Percentiles rank a stretch among this genome's conserved stretches.
Evolutionary conservation across 2,797 vertebrate genomes (phyloP).

Genomic region (Botia almorhae): DNA sequence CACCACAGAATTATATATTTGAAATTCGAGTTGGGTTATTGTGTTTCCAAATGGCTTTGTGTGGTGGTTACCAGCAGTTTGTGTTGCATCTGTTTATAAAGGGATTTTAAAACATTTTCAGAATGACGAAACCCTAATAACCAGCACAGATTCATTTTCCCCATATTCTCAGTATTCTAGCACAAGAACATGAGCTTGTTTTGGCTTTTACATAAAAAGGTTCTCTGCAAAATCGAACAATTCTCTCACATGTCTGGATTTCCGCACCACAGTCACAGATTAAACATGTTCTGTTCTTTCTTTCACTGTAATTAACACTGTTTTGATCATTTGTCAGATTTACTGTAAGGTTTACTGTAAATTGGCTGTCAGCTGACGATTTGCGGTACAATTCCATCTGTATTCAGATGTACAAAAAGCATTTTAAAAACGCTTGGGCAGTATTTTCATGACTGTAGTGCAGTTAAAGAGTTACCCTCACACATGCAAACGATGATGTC

Average conservation of each 20-base stretch:
- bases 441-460: constrained; percentile 67
- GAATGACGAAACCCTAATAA: not conserved
- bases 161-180: not conserved
- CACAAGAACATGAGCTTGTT: not conserved
- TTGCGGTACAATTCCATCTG: not conserved
- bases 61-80: not conserved
- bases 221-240: not conserved
- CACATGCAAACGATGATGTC: not conserved
- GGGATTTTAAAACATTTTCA: not conserved
- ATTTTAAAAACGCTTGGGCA: not conserved
- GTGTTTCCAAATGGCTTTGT: not conserved
- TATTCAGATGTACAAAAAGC: not conserved
- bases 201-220: not conserved
- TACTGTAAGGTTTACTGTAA: not conserved
- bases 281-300: not conserved
- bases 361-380: not conserved
- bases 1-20: not conserved
- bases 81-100: not conserved
- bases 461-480: not conserved
- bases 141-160: constrained; percentile 21
- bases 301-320: not conserved
- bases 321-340: not conserved
- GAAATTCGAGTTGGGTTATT: not conserved
- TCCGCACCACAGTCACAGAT: not conserved
- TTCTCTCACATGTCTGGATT: constrained; percentile 1